These are phyloP conservation scores for Augiades crinisus DNA, from an alignment of 2,888 invertebrate species.

Conservation along the genomic window DNA sequence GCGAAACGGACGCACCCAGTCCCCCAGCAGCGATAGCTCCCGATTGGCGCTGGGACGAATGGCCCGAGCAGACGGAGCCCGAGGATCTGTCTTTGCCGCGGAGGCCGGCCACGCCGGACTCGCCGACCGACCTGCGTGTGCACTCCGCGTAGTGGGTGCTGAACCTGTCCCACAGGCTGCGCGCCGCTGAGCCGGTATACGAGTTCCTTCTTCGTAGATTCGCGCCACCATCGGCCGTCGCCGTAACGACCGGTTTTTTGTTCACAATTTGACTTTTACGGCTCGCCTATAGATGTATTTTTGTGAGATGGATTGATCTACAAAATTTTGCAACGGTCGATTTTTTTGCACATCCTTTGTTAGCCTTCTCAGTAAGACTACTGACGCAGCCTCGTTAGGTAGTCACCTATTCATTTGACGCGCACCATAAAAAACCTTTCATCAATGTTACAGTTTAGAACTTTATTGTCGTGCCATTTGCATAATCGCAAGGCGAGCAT, in stretches of 20 bases:
- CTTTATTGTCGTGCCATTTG: conserved; percentile 73
- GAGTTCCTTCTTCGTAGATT: conserved; percentile 86
- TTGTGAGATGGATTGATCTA: conserved; percentile 31
- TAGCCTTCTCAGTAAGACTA: conserved; percentile 55
- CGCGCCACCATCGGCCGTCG: conserved; percentile 36
- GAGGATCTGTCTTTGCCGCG: conserved; percentile 91
- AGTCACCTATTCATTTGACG: conserved; percentile 61
- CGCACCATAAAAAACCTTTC: conserved; percentile 61
- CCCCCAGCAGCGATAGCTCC: conserved; percentile 68
- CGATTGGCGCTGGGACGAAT: conserved; percentile 74
- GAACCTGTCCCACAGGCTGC: conserved; percentile 46
- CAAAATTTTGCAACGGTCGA: conserved; percentile 45
- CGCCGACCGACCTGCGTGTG: conserved; percentile 75
- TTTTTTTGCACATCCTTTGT: conserved; percentile 43
- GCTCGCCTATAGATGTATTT: conserved; percentile 6
- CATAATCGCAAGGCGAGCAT: conserved; percentile 73
- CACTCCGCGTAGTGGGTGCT: conserved; percentile 71
- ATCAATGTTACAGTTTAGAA: conserved; percentile 69
- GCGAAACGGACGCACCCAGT: conserved; percentile 65
- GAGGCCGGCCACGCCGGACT: conserved; percentile 73
- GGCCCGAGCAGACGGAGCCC: conserved; percentile 94
- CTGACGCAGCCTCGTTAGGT: conserved; percentile 59
- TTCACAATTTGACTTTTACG: conserved; percentile 1
- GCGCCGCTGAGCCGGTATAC: conserved; percentile 84
- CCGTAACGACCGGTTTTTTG: conserved; percentile 14